Conservation (phyloP, 2,888 invertebrate genomes). For the Amiota mariae region DNA sequence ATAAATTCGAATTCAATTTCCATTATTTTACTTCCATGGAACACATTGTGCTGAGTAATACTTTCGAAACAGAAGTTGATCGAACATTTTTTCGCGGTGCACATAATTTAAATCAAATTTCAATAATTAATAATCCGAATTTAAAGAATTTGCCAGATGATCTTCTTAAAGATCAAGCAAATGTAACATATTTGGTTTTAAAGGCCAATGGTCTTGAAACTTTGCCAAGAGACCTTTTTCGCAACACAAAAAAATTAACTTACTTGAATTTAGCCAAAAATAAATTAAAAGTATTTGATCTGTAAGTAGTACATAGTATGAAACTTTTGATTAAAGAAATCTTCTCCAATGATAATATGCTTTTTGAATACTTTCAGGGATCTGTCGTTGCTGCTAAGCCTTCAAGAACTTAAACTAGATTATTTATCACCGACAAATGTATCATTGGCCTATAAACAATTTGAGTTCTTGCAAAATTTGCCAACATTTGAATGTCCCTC, state of each 20-base stretch:
- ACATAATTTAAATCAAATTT: conserved; percentile 1
- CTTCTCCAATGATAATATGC: background rate
- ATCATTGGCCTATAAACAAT: background rate
- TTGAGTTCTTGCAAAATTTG: background rate
- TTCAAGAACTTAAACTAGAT: background rate
- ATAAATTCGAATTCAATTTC: background rate
- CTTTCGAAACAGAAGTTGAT: background rate
- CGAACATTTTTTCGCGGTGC: background rate
- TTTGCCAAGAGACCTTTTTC: background rate
- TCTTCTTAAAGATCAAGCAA: background rate
- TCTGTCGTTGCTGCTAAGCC: too few relatives aligned
- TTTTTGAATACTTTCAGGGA: background rate
- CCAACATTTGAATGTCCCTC: background rate
- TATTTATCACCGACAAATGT: background rate
- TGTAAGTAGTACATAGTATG: too few relatives aligned
- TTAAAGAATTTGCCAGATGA: background rate
- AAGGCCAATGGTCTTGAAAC: background rate
- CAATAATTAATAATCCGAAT: background rate
- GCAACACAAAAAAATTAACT: background rate
- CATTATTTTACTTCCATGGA: background rate
- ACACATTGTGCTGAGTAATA: background rate
- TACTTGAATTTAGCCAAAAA: background rate
- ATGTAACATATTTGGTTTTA: background rate
- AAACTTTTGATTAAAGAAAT: background rate
- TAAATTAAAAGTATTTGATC: conserved; percentile 2